Conservation (phyloP, 2,113 vertebrate species). For the Heliornis fulica region DNA sequence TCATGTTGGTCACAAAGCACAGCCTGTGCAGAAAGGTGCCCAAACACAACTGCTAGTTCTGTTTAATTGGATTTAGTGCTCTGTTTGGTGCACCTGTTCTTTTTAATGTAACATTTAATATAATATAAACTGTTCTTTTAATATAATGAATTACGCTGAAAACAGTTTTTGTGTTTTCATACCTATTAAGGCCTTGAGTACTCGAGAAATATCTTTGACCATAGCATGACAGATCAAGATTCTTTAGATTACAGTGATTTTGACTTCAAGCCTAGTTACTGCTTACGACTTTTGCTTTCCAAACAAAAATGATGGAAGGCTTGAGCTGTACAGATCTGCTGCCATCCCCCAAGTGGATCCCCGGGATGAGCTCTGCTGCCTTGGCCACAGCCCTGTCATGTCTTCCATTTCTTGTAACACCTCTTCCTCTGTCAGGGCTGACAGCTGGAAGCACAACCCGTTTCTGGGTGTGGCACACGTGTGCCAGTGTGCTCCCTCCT, state of each 20-base stretch:
- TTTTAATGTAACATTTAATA: too few relatives aligned
- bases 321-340: not conserved
- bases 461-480: accelerated
- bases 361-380: not conserved
- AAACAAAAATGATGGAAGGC: not conserved
- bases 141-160: not conserved
- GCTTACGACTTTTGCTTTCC: not conserved
- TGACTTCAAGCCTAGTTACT: not conserved
- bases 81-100: not conserved
- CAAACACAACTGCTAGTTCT: not conserved
- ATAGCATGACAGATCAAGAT: not conserved
- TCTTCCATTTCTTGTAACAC: not conserved
- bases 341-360: not conserved
- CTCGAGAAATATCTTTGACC: not conserved
- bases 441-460: not conserved
- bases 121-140: not conserved
- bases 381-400: not conserved
- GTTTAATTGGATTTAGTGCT: not conserved
- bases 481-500: too few relatives aligned
- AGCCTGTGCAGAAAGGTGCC: not conserved
- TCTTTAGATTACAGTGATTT: not conserved
- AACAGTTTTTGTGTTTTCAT: not conserved
- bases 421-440: not conserved
- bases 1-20: not conserved
- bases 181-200: not conserved